Base-by-base conservation (phyloP, 2,888 invertebrate genomes). In the Morinoia aosen region DNA sequence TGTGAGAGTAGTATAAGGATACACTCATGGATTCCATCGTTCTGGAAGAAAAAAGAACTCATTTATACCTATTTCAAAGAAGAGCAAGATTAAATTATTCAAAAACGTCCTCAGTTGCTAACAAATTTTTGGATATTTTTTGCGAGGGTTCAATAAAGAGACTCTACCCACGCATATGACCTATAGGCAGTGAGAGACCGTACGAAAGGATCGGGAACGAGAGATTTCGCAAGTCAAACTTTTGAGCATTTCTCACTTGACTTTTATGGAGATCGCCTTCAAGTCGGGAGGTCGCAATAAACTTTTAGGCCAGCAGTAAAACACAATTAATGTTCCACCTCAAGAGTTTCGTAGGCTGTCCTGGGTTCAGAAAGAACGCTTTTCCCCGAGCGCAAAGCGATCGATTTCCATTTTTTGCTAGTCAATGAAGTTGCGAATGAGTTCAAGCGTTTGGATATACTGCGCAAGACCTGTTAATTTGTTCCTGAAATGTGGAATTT, bases 241-340 rank as follows among this genome's bases (percentile, higher is more conserved):
- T 90, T 90, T 48, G 90, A 90, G 48, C 90, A 90, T 90, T 90
- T 90, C 90, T 90, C 90, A 90, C 90, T 90, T 90, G 93, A 93
- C 93, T 93, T 93, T 93, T 93, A 93, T 93, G 93, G 93, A 93
- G 93, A 93, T 93, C 93, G 57, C 57, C 57, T 76, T 93, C 93
- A 93, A 93, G 93, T 57, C 93, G n/a, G 56, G 93, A 10, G 93
- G 93, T 93, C 93, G 93, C 57, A 93, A 93, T 93, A 93, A 93
- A 93, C 93, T 93, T 93, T 57, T 93, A 90, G 93, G 25, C 93
- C 93, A 33, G 93, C 93, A 93, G 57, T 93, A 93, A 93, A 93
- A 57, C 93, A n/a, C 93, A 93, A 93, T 93, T 93, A 93, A 93
- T 93, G 93, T 93, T 93, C 57, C 57, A 8, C 57, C n/a, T 57